Evolutionary conservation across 2,888 invertebrate species (phyloP).

Genomic region (Scaptomyza reducta): DNA sequence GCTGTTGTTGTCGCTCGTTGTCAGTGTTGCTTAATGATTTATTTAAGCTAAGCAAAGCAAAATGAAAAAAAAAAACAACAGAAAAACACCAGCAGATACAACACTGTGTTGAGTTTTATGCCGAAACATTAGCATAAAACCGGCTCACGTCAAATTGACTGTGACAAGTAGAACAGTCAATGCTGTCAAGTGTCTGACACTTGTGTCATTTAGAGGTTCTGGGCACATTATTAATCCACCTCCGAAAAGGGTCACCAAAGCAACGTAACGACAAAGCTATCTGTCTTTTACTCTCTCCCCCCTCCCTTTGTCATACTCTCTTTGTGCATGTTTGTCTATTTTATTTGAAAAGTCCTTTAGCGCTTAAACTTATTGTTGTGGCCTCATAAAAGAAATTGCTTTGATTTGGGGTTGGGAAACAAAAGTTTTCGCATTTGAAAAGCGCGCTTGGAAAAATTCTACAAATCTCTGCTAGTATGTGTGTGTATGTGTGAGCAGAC

Average conservation of each 20-base stretch:
- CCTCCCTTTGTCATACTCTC: neutral
- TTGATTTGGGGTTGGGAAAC: slow-evolving; percentile 57
- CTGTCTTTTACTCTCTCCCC: slow-evolving; percentile 1
- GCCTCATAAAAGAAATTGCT: slow-evolving; percentile 67
- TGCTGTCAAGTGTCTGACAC: slow-evolving; percentile 23
- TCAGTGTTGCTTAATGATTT: slow-evolving; percentile 25
- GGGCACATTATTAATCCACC: slow-evolving; percentile 34
- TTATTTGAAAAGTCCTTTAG: slow-evolving; percentile 8
- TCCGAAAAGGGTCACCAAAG: slow-evolving; percentile 47
- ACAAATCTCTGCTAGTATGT: slow-evolving; percentile 34
- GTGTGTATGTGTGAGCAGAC: slow-evolving; percentile 1
- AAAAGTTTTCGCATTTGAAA: slow-evolving; percentile 73
- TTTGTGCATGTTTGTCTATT: slow-evolving; percentile 21
- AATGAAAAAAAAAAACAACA: neutral
- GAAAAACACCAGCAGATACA: neutral
- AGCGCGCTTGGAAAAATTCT: slow-evolving; percentile 40
- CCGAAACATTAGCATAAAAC: slow-evolving; percentile 31
- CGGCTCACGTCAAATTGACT: slow-evolving; percentile 19
- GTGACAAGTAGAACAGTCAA: slow-evolving; percentile 14
- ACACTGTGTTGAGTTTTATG: slow-evolving; percentile 15
- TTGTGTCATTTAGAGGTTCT: slow-evolving; percentile 13
- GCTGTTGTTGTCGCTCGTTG: neutral
- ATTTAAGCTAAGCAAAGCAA: slow-evolving; percentile 14
- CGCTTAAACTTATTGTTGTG: slow-evolving; percentile 17
- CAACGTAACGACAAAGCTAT: slow-evolving; percentile 16